phyloP scores from a whole-genome alignment of 1,140 invertebrate species.

The Drosophila mojavensis region DNA sequence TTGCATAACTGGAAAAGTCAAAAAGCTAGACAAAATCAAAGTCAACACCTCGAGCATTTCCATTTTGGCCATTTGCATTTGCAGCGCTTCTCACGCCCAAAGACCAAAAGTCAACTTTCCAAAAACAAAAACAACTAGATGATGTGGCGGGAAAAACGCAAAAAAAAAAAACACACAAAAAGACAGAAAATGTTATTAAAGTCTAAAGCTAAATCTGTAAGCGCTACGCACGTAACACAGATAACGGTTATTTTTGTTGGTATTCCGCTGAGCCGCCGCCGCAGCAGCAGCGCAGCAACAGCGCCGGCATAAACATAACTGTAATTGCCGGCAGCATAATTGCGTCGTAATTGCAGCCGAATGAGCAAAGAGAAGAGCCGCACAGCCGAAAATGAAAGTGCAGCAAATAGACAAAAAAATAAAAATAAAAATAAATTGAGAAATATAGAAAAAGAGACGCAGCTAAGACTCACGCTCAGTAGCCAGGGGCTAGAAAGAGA shows the following conservation, averaged over 20 bases:
- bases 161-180: slow-evolving; percentile 22
- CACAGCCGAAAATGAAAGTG: slow-evolving; percentile 53
- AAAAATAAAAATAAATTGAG: neutral
- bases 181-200: neutral
- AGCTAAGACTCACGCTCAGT: slow-evolving; percentile 20
- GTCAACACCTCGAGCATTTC: slow-evolving; percentile 11
- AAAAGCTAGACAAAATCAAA: neutral
- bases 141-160: slow-evolving; percentile 29
- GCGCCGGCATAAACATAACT: slow-evolving; percentile 42
- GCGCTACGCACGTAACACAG: slow-evolving; percentile 48
- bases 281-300: slow-evolving; percentile 14
- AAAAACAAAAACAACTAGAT: slow-evolving; percentile 2
- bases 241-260: slow-evolving; percentile 45
- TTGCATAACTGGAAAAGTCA: slow-evolving; percentile 21
- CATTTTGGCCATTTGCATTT: slow-evolving; percentile 29
- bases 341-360: slow-evolving; percentile 49
- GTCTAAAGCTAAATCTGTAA: slow-evolving; percentile 13
- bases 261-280: slow-evolving; percentile 25
- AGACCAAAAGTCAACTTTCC: slow-evolving; percentile 43
- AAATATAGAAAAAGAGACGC: slow-evolving; percentile 5
- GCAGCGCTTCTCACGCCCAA: slow-evolving; percentile 40
- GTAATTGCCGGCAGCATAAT: slow-evolving; percentile 53
- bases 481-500: neutral
- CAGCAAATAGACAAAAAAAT: slow-evolving; percentile 33
- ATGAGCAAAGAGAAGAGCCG: neutral